Evolutionary conservation across 2,113 vertebrate species (phyloP).

Genomic region (Malurus cyaneus): DNA sequence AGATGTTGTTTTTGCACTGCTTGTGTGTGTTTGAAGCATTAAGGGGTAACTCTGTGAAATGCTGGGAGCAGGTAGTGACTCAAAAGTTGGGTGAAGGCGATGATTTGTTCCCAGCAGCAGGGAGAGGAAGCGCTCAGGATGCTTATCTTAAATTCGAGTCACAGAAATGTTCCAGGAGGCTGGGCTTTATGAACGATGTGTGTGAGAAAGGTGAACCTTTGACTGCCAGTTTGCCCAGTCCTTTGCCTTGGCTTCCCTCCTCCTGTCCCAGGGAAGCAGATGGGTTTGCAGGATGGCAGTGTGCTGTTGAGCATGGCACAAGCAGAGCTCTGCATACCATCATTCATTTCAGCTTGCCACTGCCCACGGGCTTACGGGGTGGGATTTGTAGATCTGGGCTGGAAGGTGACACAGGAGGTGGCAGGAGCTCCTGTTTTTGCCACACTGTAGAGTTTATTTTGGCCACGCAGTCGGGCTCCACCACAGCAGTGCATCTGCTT

Average conservation of each 20-base stretch:
- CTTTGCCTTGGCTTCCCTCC: not conserved
- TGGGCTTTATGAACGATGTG: not conserved
- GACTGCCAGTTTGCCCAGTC: not conserved
- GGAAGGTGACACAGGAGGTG: not conserved
- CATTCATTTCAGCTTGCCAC: not conserved
- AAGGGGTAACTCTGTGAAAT: not conserved
- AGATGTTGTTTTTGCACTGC: not conserved
- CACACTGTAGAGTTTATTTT: not conserved
- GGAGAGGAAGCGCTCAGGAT: not conserved
- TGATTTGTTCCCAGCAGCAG: not conserved
- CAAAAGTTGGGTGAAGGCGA: not conserved
- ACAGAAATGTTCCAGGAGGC: not conserved
- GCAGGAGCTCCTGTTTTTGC: not conserved
- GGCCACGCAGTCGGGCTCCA: not conserved
- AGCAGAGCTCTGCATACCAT: not conserved
- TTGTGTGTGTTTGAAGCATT: not conserved
- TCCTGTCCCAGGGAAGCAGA: not conserved
- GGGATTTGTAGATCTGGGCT: not conserved
- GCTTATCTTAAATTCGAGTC: not conserved
- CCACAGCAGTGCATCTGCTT: not conserved
- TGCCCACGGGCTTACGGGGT: fast-evolving
- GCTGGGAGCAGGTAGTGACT: not conserved
- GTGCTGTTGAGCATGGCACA: not conserved
- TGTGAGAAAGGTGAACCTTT: not conserved
- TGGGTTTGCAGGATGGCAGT: not conserved